Evolutionary conservation across 2,888 invertebrate species (phyloP), one percentile per base, ranked within the genome.

Genomic region (Serrognathus titanus): DNA sequence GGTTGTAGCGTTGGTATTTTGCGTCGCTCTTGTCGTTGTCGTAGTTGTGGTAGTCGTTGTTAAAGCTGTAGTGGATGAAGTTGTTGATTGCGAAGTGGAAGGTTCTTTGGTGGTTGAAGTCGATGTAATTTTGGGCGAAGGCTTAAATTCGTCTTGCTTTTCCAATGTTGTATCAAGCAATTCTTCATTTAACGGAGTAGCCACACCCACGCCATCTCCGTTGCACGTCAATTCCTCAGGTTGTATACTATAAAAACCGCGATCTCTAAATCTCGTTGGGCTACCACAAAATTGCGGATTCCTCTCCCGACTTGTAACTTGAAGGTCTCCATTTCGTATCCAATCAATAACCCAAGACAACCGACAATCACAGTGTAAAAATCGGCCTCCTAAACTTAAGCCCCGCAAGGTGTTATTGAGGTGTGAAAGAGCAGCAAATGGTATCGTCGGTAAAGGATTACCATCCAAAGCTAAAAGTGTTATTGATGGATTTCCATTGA

Each of bases 261-360:
- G 83, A 60, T 92, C 90, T 55, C 90, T 84, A 68, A 94, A 88
- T 62, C 86, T 82, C 1, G 85, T 81, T 1, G 95, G 95, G 64
- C 86, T 87, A 10, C 94, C 94, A 71, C 94, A 95, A 76, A 94
- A 95, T 75, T 95, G 94, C 6, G 94, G 94, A 76, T 92, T 93
- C 67, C 93, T 82, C 77, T 95, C 95, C 43, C 94, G 83, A 62
- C 94, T 94, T 9, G 94, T 94, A 13, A 95, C 94, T 82, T 95
- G 94, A 40, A 95, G 81, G 73, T 94, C 94, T 10, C 88, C 88
- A 62, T 87, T 88, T 51, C 88, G 83, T 66, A 94, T 93, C 95
- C 94, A 95, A 71, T 94, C 88, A 58, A 91, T 87, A 57, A 94
- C 89, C 95, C 95, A 95, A 7, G 87, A 83, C 48, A 95, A 77